Percentiles rank a stretch among this genome's conserved stretches.
phyloP scores from a whole-genome alignment of 2,797 vertebrate genomes.

The Amphiprion clarkii region DNA sequence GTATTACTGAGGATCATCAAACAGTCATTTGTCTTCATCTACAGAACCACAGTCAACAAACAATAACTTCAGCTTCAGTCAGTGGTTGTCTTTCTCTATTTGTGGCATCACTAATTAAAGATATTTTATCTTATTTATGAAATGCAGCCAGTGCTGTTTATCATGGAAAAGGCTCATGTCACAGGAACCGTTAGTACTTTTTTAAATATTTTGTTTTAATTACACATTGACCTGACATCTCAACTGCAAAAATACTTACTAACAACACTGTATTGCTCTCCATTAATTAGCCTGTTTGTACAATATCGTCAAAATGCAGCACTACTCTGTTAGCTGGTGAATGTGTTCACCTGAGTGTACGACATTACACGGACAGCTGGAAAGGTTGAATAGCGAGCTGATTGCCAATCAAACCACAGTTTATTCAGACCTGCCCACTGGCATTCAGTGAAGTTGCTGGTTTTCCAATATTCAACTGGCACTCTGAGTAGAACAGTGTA shows the following conservation, averaged over 20 bases:
- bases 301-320: slow-evolving; percentile 13
- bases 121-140: neutral
- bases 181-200: neutral
- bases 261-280: slow-evolving; percentile 19
- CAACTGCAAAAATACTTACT: neutral
- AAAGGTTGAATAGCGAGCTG: slow-evolving; percentile 57
- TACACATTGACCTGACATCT: neutral
- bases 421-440: slow-evolving; percentile 31
- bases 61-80: neutral
- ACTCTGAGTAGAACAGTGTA: slow-evolving; percentile 49
- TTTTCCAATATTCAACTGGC: slow-evolving; percentile 64
- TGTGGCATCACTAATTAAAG: no score
- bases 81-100: neutral
- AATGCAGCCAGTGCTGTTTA: neutral
- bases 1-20: neutral
- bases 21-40: neutral
- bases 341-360: slow-evolving; percentile 38
- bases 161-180: neutral
- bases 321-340: neutral
- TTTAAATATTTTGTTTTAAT: neutral
- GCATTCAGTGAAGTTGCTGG: slow-evolving; percentile 37
- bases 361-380: slow-evolving; percentile 37
- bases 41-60: neutral
- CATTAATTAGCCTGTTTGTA: slow-evolving; percentile 25
- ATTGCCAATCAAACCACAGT: slow-evolving; percentile 62